phyloP scores from a whole-genome alignment of 2,888 invertebrate genomes.

The Phengaris arion region DNA sequence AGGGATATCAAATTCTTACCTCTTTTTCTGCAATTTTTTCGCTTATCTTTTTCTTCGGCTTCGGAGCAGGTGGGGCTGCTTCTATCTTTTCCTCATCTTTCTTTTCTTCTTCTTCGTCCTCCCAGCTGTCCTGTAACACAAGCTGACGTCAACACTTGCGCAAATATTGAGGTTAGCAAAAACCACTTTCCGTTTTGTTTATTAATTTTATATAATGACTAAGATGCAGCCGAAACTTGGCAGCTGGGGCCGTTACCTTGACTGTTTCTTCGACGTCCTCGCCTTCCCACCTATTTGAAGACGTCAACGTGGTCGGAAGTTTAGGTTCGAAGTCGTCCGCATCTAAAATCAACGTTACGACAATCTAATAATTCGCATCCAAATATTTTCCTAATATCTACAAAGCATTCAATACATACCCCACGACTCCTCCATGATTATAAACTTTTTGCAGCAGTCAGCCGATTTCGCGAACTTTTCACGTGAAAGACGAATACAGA shows the following conservation, averaged over 20 bases:
- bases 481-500: conserved; percentile 68
- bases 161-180: conserved; percentile 65
- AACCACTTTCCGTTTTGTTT: conserved; percentile 32
- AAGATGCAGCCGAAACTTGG: conserved; percentile 51
- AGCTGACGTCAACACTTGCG: conserved; percentile 70
- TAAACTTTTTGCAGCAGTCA: conserved; percentile 62
- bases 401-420: conserved; percentile 69
- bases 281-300: conserved; percentile 90
- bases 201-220: not conserved
- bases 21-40: conserved; percentile 94
- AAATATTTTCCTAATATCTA: conserved; percentile 36
- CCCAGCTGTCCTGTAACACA: conserved; percentile 93
- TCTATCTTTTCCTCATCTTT: conserved; percentile 86
- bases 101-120: conserved; percentile 92
- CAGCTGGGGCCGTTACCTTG: conserved; percentile 80
- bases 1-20: conserved; percentile 66
- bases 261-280: conserved; percentile 93
- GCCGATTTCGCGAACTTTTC: conserved; percentile 67
- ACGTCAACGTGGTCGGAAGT: conserved; percentile 79
- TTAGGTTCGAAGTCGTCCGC: conserved; percentile 86
- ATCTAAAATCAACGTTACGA: conserved; percentile 74
- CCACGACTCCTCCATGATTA: conserved; percentile 85
- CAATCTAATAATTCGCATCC: conserved; percentile 35
- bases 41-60: conserved; percentile 86
- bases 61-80: conserved; percentile 77